Conservation (phyloP, 2,797 vertebrate species). For the Mormyrus proboscirostris region DNA sequence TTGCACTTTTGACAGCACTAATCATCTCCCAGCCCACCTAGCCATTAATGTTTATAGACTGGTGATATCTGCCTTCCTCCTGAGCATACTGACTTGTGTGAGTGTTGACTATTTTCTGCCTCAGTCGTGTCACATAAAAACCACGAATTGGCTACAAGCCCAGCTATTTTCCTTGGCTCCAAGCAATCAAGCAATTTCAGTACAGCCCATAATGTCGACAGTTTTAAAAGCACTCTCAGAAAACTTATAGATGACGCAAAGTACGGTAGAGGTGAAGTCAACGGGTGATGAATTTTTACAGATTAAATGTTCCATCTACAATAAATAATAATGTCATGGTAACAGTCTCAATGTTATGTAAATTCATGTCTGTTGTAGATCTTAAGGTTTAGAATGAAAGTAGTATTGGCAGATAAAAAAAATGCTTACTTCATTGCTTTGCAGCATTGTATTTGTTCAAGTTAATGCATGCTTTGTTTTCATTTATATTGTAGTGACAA, state of each 20-base stretch:
- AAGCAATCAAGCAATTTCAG: constrained; percentile 15
- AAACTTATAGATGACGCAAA: constrained; percentile 7
- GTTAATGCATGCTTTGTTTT: not conserved
- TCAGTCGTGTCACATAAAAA: not conserved
- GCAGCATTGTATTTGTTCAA: not conserved
- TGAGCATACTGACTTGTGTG: not conserved
- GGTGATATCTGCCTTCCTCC: constrained; percentile 19
- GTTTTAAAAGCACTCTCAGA: constrained; percentile 12
- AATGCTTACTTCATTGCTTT: not conserved
- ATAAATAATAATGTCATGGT: not conserved
- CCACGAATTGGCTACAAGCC: constrained; percentile 20
- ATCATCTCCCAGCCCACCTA: not conserved
- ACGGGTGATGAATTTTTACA: not conserved
- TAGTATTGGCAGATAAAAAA: not conserved
- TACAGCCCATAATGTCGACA: not conserved
- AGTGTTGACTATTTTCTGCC: not conserved
- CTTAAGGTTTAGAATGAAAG: not conserved
- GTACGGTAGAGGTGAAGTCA: constrained; percentile 1
- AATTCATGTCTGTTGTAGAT: not conserved
- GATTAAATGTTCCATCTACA: not conserved
- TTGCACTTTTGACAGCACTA: not conserved
- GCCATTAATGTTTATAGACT: not conserved
- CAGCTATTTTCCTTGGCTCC: not conserved
- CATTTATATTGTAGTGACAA: not conserved
- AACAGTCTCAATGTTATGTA: not conserved